Evolutionary conservation across 1,140 invertebrate genomes (phyloP).

Genomic region (Acarapis woodi): DNA sequence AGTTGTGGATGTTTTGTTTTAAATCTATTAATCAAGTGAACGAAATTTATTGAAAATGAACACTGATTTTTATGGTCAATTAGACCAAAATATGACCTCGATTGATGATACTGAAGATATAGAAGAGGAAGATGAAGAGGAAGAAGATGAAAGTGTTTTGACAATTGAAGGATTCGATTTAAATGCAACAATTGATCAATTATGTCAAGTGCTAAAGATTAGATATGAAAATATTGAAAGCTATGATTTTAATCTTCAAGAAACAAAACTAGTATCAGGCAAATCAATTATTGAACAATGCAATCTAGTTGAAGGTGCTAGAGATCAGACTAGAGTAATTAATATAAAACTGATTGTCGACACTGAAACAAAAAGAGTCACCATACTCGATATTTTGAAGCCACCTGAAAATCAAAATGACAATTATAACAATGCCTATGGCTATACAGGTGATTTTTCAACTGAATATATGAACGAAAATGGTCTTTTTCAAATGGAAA

Average conservation of each 20-base stretch:
- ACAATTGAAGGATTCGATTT: slow-evolving; percentile 10
- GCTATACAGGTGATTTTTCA: too few relatives aligned
- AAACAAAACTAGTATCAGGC: slow-evolving; percentile 1
- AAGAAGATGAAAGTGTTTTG: slow-evolving; percentile 6
- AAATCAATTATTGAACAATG: slow-evolving; percentile 11
- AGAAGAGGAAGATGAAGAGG: slow-evolving; percentile 11
- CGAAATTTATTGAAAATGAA: too few relatives aligned
- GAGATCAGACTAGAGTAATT: slow-evolving; percentile 9
- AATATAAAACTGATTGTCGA: slow-evolving; percentile 10
- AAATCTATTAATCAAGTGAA: too few relatives aligned
- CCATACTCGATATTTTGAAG: slow-evolving; percentile 11
- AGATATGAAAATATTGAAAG: slow-evolving; percentile 7
- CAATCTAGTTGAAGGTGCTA: slow-evolving; percentile 10
- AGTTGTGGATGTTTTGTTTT: too few relatives aligned
- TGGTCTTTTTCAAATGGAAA: too few relatives aligned
- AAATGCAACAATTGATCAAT: slow-evolving; percentile 4
- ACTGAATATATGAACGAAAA: too few relatives aligned
- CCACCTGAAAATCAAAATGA: slow-evolving; percentile 8
- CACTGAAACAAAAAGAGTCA: slow-evolving; percentile 6
- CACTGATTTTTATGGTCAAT: too few relatives aligned
- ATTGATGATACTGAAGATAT: slow-evolving; percentile 6
- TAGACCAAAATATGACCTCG: too few relatives aligned
- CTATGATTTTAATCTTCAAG: slow-evolving; percentile 11
- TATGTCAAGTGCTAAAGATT: slow-evolving; percentile 5
- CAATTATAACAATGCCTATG: background rate